phyloP scores from a whole-genome alignment of 2,113 vertebrate species.

The Hydropotes inermis region DNA sequence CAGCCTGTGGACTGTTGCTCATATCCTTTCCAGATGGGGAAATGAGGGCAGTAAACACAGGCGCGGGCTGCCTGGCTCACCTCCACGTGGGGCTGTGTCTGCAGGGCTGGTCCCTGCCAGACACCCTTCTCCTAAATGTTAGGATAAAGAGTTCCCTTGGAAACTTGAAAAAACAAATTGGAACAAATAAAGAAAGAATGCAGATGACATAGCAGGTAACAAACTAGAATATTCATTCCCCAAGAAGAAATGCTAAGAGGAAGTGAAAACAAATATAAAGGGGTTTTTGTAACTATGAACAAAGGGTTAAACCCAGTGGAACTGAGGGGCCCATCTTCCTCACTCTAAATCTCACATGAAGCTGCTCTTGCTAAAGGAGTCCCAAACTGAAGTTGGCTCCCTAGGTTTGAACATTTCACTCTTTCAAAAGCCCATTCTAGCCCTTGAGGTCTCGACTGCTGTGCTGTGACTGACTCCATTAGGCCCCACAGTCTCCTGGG shows the following conservation, averaged over 20 bases:
- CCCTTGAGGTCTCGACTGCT: neutral
- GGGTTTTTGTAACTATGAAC: neutral
- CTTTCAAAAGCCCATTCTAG: neutral
- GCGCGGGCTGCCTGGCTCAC: neutral
- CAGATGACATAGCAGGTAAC: neutral
- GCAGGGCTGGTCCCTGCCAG: neutral
- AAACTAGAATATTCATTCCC: neutral
- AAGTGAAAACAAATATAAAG: neutral
- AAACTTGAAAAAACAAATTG: neutral
- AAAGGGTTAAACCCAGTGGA: neutral
- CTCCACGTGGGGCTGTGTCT: neutral
- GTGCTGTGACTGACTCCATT: neutral
- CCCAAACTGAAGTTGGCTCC: neutral
- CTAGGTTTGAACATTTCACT: neutral
- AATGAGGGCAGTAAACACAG: neutral
- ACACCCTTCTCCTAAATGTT: neutral
- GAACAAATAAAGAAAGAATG: neutral
- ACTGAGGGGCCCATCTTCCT: no score
- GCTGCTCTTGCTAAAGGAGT: neutral
- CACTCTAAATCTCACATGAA: neutral
- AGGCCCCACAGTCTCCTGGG: neutral
- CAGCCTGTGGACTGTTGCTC: neutral
- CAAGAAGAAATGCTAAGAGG: neutral
- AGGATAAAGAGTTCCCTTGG: neutral
- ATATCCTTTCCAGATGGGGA: neutral